phyloP scores from a whole-genome alignment of 2,113 vertebrate genomes.

The Centropristis striata region DNA sequence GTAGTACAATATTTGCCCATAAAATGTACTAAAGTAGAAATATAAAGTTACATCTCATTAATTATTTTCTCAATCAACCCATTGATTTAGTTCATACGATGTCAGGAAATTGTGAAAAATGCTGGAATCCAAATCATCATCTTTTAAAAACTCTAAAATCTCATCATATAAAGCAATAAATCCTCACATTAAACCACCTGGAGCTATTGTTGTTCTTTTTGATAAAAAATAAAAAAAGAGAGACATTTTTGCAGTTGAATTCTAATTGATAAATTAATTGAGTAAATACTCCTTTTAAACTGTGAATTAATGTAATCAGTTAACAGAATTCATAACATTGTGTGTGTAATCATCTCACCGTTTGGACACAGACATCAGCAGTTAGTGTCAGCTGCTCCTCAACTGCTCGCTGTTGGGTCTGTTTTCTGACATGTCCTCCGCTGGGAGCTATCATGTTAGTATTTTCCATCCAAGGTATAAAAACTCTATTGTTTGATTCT shows the following conservation, averaged over 20 bases:
- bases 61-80: neutral
- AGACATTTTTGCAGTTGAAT: too few relatives aligned
- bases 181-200: neutral
- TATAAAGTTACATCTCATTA: neutral
- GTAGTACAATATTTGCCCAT: too few relatives aligned
- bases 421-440: conserved; percentile 48
- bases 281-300: too few relatives aligned
- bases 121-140: too few relatives aligned
- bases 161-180: neutral
- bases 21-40: too few relatives aligned
- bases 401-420: neutral
- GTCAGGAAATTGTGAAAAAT: neutral
- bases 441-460: conserved; percentile 42
- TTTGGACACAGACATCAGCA: conserved; percentile 32
- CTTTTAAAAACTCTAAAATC: neutral
- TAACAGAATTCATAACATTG: conserved; percentile 2
- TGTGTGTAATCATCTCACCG: neutral
- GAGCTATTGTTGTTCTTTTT: neutral
- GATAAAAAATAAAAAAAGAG: neutral
- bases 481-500: conserved; percentile 8
- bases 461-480: conserved; percentile 32
- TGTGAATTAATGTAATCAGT: too few relatives aligned
- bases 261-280: too few relatives aligned
- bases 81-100: neutral
- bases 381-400: conserved; percentile 46